Conservation (phyloP, 2,113 vertebrate species). For the Pogonocichla stellata region DNA sequence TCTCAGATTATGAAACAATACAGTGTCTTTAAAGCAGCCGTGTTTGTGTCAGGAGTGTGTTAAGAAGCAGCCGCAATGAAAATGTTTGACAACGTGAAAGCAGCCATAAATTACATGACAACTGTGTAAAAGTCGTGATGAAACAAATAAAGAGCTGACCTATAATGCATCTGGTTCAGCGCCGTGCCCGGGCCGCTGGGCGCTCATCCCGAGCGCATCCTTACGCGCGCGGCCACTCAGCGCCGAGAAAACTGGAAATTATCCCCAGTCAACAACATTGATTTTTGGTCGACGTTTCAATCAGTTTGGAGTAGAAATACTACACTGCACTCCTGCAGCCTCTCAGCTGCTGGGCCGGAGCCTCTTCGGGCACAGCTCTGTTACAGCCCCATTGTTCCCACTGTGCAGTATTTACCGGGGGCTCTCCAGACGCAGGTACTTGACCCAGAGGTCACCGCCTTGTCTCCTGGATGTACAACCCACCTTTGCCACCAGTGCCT, state of each 20-base stretch:
- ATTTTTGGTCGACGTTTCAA: slow-evolving; percentile 82
- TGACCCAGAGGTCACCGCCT: slow-evolving; percentile 60
- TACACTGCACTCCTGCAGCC: slow-evolving; percentile 66
- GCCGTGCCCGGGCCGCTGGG: slow-evolving; percentile 41
- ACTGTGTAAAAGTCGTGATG: slow-evolving; percentile 83
- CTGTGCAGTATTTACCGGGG: slow-evolving; percentile 60
- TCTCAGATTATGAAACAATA: slow-evolving; percentile 81
- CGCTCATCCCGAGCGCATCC: slow-evolving; percentile 63
- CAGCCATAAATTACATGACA: slow-evolving; percentile 82
- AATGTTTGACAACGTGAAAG: slow-evolving; percentile 82
- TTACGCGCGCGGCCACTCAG: slow-evolving; percentile 66
- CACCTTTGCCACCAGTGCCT: neutral
- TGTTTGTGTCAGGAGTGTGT: slow-evolving; percentile 69
- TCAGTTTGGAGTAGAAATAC: slow-evolving; percentile 80
- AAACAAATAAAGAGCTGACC: slow-evolving; percentile 84
- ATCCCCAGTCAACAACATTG: slow-evolving; percentile 80
- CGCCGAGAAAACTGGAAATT: slow-evolving; percentile 74
- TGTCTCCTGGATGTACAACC: slow-evolving; percentile 56
- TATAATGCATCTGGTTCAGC: slow-evolving; percentile 73
- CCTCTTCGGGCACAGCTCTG: slow-evolving; percentile 49
- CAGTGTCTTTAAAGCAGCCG: slow-evolving; percentile 62
- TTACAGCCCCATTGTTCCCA: slow-evolving; percentile 71
- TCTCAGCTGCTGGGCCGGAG: slow-evolving; percentile 59
- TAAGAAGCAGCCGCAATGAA: slow-evolving; percentile 74
- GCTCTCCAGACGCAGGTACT: slow-evolving; percentile 68